Conservation (phyloP, 2,888 invertebrate genomes). For the Hydrotaea cyrtoneurina region DNA sequence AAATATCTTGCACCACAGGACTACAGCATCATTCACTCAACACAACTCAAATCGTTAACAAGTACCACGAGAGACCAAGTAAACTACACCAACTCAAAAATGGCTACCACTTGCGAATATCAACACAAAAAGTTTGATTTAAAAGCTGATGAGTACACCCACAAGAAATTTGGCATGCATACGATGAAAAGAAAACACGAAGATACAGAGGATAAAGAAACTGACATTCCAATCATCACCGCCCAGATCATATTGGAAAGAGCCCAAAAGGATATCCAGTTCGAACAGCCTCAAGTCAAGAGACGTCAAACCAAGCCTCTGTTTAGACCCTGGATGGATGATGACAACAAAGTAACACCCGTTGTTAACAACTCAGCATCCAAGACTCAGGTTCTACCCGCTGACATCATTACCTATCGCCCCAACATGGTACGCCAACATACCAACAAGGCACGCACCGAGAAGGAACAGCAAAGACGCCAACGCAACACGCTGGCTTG, state of each 20-base stretch:
- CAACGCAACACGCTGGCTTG: constrained; percentile 73
- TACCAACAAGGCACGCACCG: constrained; percentile 63
- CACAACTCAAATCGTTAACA: constrained; percentile 68
- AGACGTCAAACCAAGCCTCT: constrained; percentile 29
- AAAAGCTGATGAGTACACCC: constrained; percentile 62
- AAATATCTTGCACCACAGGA: constrained; percentile 69
- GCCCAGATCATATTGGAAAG: neutral
- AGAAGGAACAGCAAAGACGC: constrained; percentile 72
- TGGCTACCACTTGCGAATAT: neutral
- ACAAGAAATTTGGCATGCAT: constrained; percentile 70
- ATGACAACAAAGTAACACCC: neutral
- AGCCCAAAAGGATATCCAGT: neutral
- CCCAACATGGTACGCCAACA: constrained; percentile 72
- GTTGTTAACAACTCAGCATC: neutral
- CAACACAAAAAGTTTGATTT: constrained; percentile 30
- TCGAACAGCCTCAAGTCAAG: neutral
- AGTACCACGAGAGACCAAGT: constrained; percentile 49
- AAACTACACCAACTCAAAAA: constrained; percentile 25
- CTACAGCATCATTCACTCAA: constrained; percentile 66
- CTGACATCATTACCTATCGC: constrained; percentile 63
- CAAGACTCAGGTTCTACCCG: neutral
- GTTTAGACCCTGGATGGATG: constrained; percentile 47
- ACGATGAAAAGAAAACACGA: constrained; percentile 61
- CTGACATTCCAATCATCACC: neutral
- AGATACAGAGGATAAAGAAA: constrained; percentile 15